A percentile compares a stretch with the other conserved stretches of the same genome.
Evolutionary conservation across 2,888 invertebrate genomes (phyloP).

Genomic region (Blastobasis lacticolella): DNA sequence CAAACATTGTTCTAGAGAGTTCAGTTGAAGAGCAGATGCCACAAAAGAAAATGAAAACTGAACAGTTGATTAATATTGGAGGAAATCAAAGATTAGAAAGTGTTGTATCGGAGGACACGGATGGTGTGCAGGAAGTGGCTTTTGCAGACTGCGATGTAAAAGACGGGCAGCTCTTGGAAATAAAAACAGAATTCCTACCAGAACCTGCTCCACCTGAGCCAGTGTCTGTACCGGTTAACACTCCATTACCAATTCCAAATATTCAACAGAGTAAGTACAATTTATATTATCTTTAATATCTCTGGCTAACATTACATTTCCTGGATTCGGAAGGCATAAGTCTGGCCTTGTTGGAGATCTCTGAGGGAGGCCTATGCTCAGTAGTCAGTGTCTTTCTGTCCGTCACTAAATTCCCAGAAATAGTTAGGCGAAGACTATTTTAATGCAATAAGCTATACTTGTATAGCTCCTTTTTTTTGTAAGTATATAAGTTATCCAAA

Average conservation of each 20-base stretch:
- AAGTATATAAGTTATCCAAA: too few relatives aligned
- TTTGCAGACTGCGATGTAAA: slow-evolving; percentile 53
- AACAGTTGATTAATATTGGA: too few relatives aligned
- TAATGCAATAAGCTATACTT: too few relatives aligned
- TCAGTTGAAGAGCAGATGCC: neutral
- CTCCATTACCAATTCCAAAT: too few relatives aligned
- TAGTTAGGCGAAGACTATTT: too few relatives aligned
- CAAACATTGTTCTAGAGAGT: slow-evolving; percentile 11
- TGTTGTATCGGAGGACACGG: neutral
- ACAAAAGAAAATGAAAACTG: slow-evolving; percentile 11
- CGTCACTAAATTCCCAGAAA: neutral
- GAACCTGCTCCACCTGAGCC: neutral
- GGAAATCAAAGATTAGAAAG: too few relatives aligned
- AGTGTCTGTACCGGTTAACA: neutral
- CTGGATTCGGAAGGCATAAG: too few relatives aligned
- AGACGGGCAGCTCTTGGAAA: slow-evolving; percentile 23
- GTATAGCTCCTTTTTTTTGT: too few relatives aligned
- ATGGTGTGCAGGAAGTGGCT: slow-evolving; percentile 29
- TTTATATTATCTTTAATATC: neutral
- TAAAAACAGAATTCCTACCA: slow-evolving; percentile 28
- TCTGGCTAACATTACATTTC: neutral
- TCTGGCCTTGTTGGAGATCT: too few relatives aligned
- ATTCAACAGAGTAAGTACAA: neutral
- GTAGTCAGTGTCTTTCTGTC: too few relatives aligned
- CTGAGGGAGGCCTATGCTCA: too few relatives aligned